Conservation (phyloP, 2,113 vertebrate species). For the Sinocyclocheilus maitianheensis region DNA sequence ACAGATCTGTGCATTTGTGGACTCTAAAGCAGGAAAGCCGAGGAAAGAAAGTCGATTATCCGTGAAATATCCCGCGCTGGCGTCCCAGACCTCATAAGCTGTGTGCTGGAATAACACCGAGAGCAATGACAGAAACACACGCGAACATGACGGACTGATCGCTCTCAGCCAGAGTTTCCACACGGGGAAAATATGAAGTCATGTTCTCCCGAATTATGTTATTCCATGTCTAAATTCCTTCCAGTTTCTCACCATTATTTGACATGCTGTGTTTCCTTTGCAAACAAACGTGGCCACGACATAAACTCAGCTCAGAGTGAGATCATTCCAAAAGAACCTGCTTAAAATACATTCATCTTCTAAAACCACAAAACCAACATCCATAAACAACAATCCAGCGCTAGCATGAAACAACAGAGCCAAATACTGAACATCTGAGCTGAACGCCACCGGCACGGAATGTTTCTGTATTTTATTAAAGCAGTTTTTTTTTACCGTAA, state of each 20-base stretch:
- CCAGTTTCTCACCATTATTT: conserved; percentile 57
- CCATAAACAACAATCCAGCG: not conserved
- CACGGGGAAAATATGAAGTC: conserved; percentile 64
- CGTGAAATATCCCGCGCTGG: not conserved
- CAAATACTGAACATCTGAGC: not conserved
- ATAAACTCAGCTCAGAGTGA: conserved; percentile 48
- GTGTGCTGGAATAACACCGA: not conserved
- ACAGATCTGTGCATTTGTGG: not conserved
- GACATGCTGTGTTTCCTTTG: conserved; percentile 59
- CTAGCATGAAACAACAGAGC: not conserved
- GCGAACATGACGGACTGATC: not conserved
- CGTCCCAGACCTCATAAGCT: not conserved
- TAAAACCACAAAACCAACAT: not conserved
- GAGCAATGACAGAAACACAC: conserved; percentile 23
- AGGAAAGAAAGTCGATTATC: not conserved
- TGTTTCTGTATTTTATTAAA: not conserved
- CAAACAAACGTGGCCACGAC: conserved; percentile 40
- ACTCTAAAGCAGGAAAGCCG: not conserved
- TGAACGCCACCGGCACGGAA: not conserved
- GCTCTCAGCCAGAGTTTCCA: conserved; percentile 41
- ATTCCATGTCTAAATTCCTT: conserved; percentile 65
- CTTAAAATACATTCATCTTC: not conserved
- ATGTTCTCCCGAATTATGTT: conserved; percentile 63
- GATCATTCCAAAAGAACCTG: not conserved
- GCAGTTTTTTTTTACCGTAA: not conserved